Percentiles rank a stretch among this genome's conserved stretches.
phyloP scores from a whole-genome alignment of 2,888 invertebrate species.

The Mimumesa dahlbomi region DNA sequence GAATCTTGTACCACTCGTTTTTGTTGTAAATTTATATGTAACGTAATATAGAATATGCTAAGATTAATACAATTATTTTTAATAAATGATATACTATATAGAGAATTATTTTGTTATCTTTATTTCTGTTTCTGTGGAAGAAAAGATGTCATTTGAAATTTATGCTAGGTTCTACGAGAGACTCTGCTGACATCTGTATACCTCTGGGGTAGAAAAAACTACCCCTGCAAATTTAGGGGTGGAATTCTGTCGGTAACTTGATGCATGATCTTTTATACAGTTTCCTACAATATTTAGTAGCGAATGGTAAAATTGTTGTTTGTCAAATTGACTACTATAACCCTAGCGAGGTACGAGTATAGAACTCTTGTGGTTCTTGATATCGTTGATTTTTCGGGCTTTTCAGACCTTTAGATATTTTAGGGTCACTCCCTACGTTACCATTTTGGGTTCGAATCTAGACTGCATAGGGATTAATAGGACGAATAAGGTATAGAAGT shows the following conservation, averaged over 20 bases:
- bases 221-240: neutral
- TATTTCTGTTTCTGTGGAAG: neutral
- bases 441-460: no score
- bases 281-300: neutral
- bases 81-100: no score
- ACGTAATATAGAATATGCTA: no score
- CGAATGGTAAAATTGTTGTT: slow-evolving; percentile 15
- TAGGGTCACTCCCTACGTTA: no score
- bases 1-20: neutral
- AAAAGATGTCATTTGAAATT: neutral
- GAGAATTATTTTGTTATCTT: neutral
- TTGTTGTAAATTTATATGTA: no score
- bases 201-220: neutral
- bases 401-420: no score
- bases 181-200: neutral
- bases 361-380: neutral
- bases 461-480: no score
- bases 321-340: neutral
- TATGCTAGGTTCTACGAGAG: neutral
- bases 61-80: no score
- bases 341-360: neutral
- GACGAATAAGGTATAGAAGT: no score
- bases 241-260: slow-evolving; percentile 21
- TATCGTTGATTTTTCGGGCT: neutral
- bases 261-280: neutral